Percentiles rank a stretch among this genome's conserved stretches.
Evolutionary conservation across 2,888 invertebrate genomes (phyloP).

Genomic region (Aquatica leii): DNA sequence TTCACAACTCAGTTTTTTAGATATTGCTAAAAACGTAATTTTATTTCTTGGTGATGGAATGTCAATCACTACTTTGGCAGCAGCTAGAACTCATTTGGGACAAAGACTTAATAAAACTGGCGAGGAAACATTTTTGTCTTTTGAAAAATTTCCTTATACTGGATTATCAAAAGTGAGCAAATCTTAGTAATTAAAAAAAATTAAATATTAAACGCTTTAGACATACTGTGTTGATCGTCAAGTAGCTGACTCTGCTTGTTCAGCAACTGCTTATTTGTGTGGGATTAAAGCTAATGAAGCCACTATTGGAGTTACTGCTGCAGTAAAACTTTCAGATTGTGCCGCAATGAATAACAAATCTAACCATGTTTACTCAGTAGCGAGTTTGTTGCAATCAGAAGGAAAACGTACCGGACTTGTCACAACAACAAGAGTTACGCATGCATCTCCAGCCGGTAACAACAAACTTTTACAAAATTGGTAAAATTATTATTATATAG

Average conservation of each 20-base stretch:
- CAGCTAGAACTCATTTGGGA: conserved; percentile 70
- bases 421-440: conserved; percentile 81
- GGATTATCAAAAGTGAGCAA: conserved; percentile 79
- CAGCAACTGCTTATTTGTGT: conserved; percentile 80
- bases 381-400: conserved; percentile 74
- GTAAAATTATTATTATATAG: no score
- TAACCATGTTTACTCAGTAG: conserved; percentile 72
- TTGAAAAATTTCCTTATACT: conserved; percentile 77
- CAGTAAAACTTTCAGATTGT: conserved; percentile 72
- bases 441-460: conserved; percentile 76
- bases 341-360: conserved; percentile 63
- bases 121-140: conserved; percentile 73
- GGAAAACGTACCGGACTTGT: conserved; percentile 74
- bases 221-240: conserved; percentile 79
- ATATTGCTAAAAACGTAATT: conserved; percentile 75
- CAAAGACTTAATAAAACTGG: conserved; percentile 67
- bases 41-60: conserved; percentile 89
- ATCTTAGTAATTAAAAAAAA: no score
- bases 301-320: conserved; percentile 77
- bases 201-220: conserved; percentile 64
- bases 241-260: conserved; percentile 85
- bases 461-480: no score
- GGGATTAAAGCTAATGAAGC: conserved; percentile 82
- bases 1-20: no score
- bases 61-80: conserved; percentile 81